Evolutionary conservation across 2,888 invertebrate species (phyloP).

Genomic region (Ceriagrion tenellum): DNA sequence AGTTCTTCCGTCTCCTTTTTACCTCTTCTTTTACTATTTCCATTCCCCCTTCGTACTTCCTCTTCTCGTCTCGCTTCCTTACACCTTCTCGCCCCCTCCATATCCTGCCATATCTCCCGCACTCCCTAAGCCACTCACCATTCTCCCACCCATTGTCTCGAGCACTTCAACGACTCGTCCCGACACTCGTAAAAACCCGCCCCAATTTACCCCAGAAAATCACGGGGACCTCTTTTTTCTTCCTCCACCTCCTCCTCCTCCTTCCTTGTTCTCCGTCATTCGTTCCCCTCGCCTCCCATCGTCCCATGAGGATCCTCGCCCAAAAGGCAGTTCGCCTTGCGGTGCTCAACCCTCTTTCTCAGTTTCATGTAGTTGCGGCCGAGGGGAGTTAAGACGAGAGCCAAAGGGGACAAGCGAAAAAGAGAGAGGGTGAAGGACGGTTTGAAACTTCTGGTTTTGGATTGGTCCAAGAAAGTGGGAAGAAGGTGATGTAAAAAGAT

Average conservation of each 20-base stretch:
- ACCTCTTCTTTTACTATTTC: neutral
- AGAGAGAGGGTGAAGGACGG: neutral
- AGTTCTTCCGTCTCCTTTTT: neutral
- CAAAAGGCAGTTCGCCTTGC: neutral
- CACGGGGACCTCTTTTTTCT: neutral
- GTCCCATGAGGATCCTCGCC: neutral
- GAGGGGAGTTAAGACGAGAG: neutral
- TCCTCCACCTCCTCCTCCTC: neutral
- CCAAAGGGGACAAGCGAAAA: neutral
- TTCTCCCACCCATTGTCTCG: neutral
- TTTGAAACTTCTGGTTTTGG: neutral
- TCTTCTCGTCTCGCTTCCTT: neutral
- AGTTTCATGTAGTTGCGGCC: neutral
- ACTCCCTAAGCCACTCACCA: neutral
- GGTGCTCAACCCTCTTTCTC: neutral
- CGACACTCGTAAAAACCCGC: conserved; percentile 16
- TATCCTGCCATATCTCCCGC: neutral
- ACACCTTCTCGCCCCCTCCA: neutral
- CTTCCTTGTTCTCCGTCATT: neutral
- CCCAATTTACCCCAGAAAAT: neutral
- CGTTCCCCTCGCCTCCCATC: neutral
- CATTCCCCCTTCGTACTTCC: neutral
- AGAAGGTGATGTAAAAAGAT: neutral
- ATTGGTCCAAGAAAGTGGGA: neutral
- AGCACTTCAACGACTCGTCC: neutral